Evolutionary conservation across 2,797 vertebrate genomes (phyloP).

Genomic region (Anguilla marmorata): DNA sequence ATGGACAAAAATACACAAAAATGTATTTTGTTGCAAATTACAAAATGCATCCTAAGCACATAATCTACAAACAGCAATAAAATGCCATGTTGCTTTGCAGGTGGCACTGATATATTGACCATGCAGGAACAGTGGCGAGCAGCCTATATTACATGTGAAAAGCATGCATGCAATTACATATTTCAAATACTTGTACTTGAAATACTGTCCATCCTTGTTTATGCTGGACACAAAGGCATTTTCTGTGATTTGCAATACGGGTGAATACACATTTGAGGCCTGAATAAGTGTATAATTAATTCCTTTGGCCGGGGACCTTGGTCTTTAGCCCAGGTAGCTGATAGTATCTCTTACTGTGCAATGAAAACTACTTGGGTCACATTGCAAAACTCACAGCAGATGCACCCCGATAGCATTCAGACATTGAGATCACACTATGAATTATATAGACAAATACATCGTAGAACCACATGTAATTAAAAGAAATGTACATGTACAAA

Average conservation of each 20-base stretch:
- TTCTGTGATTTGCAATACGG: too few relatives aligned
- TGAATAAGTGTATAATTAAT: constrained; percentile 4
- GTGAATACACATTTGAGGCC: background rate
- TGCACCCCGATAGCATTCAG: background rate
- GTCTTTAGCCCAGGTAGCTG: background rate
- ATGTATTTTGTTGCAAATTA: background rate
- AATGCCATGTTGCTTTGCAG: background rate
- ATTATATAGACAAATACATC: background rate
- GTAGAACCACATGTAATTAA: background rate
- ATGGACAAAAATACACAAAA: too few relatives aligned
- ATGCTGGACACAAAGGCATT: too few relatives aligned
- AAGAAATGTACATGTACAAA: background rate
- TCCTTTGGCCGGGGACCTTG: background rate
- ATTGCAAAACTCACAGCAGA: constrained; percentile 1
- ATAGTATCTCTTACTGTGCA: background rate
- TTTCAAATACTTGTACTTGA: background rate
- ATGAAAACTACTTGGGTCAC: background rate
- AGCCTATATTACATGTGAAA: too few relatives aligned
- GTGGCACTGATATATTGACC: background rate
- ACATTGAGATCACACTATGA: background rate
- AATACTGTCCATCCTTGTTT: background rate
- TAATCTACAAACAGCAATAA: background rate
- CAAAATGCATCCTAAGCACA: background rate
- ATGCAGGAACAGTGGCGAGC: background rate
- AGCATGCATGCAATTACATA: background rate